Evolutionary conservation across 2,888 invertebrate genomes (phyloP), one percentile per base, ranked within the genome.

Genomic region (Drosophila suboccidentalis): DNA sequence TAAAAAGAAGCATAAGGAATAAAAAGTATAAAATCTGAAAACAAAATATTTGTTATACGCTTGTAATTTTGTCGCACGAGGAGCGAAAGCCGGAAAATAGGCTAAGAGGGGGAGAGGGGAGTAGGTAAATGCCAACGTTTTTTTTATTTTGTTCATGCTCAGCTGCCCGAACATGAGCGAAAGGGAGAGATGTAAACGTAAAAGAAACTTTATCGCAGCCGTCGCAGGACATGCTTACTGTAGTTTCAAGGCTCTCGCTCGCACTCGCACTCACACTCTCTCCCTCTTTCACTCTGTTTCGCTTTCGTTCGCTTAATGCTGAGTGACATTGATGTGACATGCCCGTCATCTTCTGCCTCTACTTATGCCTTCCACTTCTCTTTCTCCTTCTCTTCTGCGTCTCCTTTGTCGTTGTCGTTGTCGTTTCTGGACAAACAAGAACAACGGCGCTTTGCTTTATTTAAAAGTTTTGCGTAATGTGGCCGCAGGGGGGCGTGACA

Each of bases 251-350:
- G 13, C 47, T 9, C 17, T 3, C 41, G 17, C 38, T 15, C 50
- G 0, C 32, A 9, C 32, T n/a, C 50, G 0, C 32, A 9, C 32
- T 11, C 38, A 1, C 54, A 0, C 13, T 3, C 34, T 34, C 38
- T 17, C 46, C 0, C 34, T 2, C 17, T 13, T 10, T 19, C 38
- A 29, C 38, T 39, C 60, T 41, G 46, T 36, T 41, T 55, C 41
- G n/a, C 8, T 19, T 34, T 15, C 29, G 51, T 32, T 73, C 60
- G 63, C 76, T 85, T 90, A 88, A 88, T 88, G 90, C 88, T 88
- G 90, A 88, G 90, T 89, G 88, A 89, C 88, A 89, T 87, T 90
- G 89, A 89, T 90, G 88, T 87, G 88, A 86, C 90, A 84, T 80
- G 87, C 77, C 80, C 87, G 82, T 84, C 84, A 84, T 82, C 87